Percentiles rank a stretch among this genome's conserved stretches.
These are phyloP conservation scores for Amphilophus citrinellus DNA, from an alignment of 2,113 vertebrate species.

Conservation along the genomic window DNA sequence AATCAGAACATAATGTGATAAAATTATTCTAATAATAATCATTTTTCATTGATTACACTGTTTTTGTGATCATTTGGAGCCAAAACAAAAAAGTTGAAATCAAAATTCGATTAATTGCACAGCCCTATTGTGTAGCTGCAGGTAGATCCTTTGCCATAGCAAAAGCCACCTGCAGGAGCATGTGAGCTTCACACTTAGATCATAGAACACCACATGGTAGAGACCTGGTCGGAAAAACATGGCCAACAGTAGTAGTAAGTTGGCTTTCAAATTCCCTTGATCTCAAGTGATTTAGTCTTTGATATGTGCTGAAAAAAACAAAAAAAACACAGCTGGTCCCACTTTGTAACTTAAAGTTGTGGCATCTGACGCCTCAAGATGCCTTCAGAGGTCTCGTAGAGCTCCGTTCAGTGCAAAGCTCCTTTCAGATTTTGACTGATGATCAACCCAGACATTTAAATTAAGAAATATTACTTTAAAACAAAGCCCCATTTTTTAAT, in stretches of 20 bases:
- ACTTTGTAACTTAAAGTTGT: neutral
- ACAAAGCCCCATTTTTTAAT: neutral
- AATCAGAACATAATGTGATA: no score
- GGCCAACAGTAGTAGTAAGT: neutral
- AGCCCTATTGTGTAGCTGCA: neutral
- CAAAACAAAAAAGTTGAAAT: no score
- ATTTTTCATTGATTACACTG: no score
- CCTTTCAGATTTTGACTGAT: neutral
- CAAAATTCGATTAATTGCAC: no score
- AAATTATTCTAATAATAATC: no score
- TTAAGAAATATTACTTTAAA: neutral
- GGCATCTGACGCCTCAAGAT: neutral
- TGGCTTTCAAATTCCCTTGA: neutral
- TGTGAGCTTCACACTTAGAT: neutral
- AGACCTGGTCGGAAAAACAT: neutral
- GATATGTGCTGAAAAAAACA: neutral
- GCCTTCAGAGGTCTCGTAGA: neutral
- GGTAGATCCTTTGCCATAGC: fast-evolving
- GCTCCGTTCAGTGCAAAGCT: neutral
- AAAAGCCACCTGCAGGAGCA: neutral
- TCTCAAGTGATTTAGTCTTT: neutral
- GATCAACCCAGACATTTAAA: neutral
- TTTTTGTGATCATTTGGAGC: no score
- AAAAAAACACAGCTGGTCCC: neutral
- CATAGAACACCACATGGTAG: fast-evolving